Percentiles rank a stretch among this genome's conserved stretches.
phyloP scores from a whole-genome alignment of 2,113 vertebrate species.

The Chionomys nivalis region DNA sequence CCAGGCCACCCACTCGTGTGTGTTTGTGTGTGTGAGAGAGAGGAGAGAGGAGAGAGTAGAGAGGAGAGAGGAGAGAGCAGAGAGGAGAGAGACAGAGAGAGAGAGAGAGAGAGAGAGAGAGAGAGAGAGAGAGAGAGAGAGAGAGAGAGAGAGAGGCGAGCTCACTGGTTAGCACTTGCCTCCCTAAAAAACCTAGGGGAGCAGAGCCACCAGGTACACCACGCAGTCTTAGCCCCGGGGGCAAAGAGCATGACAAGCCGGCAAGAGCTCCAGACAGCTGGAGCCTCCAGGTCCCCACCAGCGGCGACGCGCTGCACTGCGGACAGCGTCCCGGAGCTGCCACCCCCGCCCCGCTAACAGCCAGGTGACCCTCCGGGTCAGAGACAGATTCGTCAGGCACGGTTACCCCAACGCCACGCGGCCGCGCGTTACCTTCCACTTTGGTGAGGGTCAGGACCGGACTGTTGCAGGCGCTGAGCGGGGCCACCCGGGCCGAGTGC shows the following conservation, averaged over 20 bases:
- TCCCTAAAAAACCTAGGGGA: neutral
- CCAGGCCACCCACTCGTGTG: neutral
- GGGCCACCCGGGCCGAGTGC: constrained; percentile 96
- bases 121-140: neutral
- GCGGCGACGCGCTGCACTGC: neutral
- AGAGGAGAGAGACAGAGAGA: neutral
- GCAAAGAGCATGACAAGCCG: neutral
- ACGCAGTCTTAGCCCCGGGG: neutral
- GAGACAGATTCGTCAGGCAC: neutral
- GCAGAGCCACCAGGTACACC: neutral
- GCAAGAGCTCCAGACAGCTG: neutral
- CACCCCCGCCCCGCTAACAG: neutral
- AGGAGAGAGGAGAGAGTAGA: neutral
- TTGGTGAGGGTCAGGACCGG: constrained; percentile 98
- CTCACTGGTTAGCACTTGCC: neutral
- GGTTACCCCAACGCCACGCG: neutral
- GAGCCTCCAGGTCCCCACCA: neutral
- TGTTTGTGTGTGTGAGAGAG: neutral
- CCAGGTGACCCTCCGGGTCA: neutral
- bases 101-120: neutral
- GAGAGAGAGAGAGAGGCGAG: neutral
- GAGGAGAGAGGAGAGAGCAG: neutral
- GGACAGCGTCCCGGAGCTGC: neutral
- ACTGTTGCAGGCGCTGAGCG: constrained; percentile 97
- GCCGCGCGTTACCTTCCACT: constrained; percentile 92